Base-by-base conservation (phyloP, 2,888 invertebrate species). In the Morpho deidamia region DNA sequence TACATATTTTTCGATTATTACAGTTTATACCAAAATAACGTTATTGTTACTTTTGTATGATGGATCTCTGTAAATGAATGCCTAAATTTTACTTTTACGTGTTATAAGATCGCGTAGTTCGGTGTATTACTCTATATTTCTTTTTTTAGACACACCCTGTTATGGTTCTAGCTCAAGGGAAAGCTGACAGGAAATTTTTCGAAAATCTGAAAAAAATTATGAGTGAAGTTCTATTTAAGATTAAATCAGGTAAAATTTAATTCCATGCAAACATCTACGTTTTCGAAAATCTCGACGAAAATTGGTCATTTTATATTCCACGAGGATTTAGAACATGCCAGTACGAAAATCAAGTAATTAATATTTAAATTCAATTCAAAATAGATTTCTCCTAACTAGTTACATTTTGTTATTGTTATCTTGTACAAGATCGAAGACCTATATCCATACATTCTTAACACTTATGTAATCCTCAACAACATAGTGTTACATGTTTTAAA, bases 131-230 rank as follows among this genome's bases (percentile, higher is more conserved):
- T 35, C 8, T 14, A 11, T 23, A 49, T 11, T 11, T 46, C 35
- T 45, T 35, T 45, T n/a, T 8, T 40, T 40, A 51, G 53, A 44
- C 45, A 60, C 60, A 60, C 61, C 58, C 60, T 56, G 40, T 47
- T 42, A 53, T 45, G 42, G 56, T 45, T 53, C 56, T 56, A 59
- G 56, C 59, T 59, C 48, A 54, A 59, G 42, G 59, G 39, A 11
- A 56, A 59, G 59, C 53, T 53, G 59, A 56, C 56, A 53, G 53
- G 51, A 48, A 40, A 11, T 41, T 48, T 11, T 39, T 39, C 39
- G 11, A 39, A 48, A 12, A 34, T 32, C 2, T 48, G 34, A 11
- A 34, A 40, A 33, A 39, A 33, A 14, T 23, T 44, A 14, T 9
- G 23, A 40, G 7, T n/a, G 41, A 10, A 38, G 42, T 42, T 49